Percentiles rank a stretch among this genome's conserved stretches.
Conservation (phyloP, 2,888 invertebrate species). For the Drosophila neonasuta region DNA sequence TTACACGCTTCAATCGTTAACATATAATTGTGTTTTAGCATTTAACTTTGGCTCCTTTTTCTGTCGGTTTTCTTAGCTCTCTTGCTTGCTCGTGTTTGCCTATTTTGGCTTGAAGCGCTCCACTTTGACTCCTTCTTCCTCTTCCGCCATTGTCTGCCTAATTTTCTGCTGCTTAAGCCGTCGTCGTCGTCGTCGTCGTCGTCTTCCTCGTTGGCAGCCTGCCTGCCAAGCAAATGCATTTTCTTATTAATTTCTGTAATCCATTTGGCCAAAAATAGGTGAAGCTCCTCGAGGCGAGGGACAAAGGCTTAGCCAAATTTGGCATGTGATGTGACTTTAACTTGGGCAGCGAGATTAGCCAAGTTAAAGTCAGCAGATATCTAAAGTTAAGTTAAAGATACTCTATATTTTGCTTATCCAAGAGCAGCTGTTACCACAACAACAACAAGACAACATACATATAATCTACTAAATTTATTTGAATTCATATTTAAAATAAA, state of each 20-base stretch:
- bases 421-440: too few species aligned
- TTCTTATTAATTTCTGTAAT: slow-evolving; percentile 67
- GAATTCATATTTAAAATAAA: too few species aligned
- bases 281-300: slow-evolving; percentile 37
- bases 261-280: slow-evolving; percentile 52
- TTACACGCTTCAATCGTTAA: slow-evolving; percentile 58
- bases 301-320: slow-evolving; percentile 31
- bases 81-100: slow-evolving; percentile 42
- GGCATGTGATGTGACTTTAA: slow-evolving; percentile 19
- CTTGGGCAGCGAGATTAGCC: slow-evolving; percentile 29
- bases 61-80: slow-evolving; percentile 30
- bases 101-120: slow-evolving; percentile 57
- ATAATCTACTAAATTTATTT: too few species aligned
- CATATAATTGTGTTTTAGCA: slow-evolving; percentile 74
- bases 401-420: too few species aligned
- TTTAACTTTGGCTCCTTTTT: slow-evolving; percentile 66
- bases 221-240: slow-evolving; percentile 45
- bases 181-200: slow-evolving; percentile 35
- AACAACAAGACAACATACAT: too few species aligned
- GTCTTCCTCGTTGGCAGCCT: slow-evolving; percentile 47
- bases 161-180: slow-evolving; percentile 63
- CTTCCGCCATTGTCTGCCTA: slow-evolving; percentile 70
- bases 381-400: too few species aligned
- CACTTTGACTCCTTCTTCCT: slow-evolving; percentile 40
- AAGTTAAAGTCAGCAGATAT: not conserved